A percentile compares a stretch with the other conserved stretches of the same genome.
Conservation (phyloP, 1,140 invertebrate genomes). For the Sycophaga agraensis region DNA sequence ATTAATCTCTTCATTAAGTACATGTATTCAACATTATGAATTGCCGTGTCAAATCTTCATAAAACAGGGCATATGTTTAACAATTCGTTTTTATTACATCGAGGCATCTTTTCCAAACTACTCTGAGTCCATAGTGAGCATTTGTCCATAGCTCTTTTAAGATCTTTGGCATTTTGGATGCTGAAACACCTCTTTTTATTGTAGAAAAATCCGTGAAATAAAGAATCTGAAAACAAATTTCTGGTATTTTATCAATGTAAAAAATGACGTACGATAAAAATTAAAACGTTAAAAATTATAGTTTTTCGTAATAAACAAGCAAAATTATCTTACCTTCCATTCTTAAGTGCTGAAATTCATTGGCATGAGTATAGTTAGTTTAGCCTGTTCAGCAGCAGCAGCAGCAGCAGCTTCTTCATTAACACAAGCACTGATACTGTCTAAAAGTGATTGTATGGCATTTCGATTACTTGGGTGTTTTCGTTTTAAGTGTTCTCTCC, state of each 20-base stretch:
- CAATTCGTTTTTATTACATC: constrained; percentile 14
- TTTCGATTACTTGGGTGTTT: constrained; percentile 47
- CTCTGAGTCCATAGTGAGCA: constrained; percentile 9
- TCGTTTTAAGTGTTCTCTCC: constrained; percentile 52
- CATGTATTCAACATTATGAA: constrained; percentile 22
- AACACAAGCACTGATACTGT: constrained; percentile 48
- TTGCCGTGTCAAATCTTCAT: constrained; percentile 2
- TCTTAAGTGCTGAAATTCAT: constrained; percentile 51
- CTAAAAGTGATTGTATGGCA: constrained; percentile 48
- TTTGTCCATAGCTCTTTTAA: neutral
- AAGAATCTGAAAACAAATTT: constrained; percentile 13
- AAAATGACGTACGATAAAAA: neutral
- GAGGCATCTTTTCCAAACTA: constrained; percentile 27
- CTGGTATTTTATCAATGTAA: neutral
- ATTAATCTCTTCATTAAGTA: constrained; percentile 27
- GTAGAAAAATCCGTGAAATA: constrained; percentile 22
- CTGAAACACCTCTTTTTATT: constrained; percentile 10
- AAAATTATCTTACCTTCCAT: constrained; percentile 3
- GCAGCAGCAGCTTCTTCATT: constrained; percentile 42
- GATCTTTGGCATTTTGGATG: constrained; percentile 28
- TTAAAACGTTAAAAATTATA: neutral
- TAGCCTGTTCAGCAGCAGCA: constrained; percentile 39
- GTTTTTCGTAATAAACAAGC: neutral
- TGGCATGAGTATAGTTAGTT: constrained; percentile 54
- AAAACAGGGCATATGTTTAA: constrained; percentile 1